A percentile compares a stretch with the other conserved stretches of the same genome.
Conservation (phyloP, 2,113 vertebrate species). For the Semicossyphus pulcher region DNA sequence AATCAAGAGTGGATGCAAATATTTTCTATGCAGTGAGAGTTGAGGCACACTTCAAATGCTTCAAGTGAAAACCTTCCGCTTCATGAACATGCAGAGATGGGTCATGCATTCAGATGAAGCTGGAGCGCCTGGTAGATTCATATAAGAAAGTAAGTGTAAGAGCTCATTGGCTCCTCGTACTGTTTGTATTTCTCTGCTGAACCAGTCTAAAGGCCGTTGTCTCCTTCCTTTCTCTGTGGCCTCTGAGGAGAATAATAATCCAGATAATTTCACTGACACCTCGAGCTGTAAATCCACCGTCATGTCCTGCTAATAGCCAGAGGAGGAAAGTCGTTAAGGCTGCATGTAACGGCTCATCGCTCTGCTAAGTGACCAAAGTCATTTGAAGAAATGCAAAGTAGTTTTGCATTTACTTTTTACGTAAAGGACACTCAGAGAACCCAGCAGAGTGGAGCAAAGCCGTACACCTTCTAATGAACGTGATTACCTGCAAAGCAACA, state of each 20-base stretch:
- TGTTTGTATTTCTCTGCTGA: too few species aligned
- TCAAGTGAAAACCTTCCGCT: too few species aligned
- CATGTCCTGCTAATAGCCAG: slow-evolving; percentile 31
- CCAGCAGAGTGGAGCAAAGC: not conserved
- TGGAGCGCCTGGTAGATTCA: too few species aligned
- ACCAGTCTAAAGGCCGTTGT: too few species aligned
- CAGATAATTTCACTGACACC: too few species aligned
- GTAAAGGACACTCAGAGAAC: slow-evolving; percentile 9
- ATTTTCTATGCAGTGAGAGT: not conserved
- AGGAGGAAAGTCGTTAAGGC: slow-evolving; percentile 50
- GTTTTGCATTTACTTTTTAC: slow-evolving; percentile 22
- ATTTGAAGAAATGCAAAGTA: slow-evolving; percentile 24
- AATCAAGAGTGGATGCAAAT: not conserved
- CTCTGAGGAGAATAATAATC: too few species aligned
- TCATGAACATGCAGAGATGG: too few species aligned
- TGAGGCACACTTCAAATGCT: not conserved
- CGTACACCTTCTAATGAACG: not conserved
- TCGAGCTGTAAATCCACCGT: slow-evolving; percentile 43
- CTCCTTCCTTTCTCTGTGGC: too few species aligned
- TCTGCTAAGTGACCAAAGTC: slow-evolving; percentile 57
- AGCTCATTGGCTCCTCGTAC: too few species aligned
- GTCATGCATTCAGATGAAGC: too few species aligned
- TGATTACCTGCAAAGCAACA: not conserved
- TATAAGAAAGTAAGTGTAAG: too few species aligned
- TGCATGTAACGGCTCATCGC: slow-evolving; percentile 16